These are phyloP conservation scores for Sylvia atricapilla DNA, from an alignment of 2,113 vertebrate genomes.

Conservation along the genomic window DNA sequence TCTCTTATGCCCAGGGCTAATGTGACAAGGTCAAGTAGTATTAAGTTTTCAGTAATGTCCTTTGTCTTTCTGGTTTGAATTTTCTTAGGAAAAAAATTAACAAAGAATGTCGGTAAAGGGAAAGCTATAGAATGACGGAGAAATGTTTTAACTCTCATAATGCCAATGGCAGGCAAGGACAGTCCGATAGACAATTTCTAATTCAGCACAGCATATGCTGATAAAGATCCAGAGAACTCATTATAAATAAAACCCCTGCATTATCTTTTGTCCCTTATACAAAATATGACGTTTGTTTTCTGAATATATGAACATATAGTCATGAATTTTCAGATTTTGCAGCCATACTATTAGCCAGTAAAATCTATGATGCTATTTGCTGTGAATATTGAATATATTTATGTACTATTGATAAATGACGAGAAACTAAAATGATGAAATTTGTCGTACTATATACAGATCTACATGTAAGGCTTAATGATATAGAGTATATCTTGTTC, in stretches of 20 bases:
- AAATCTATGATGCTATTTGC: not conserved
- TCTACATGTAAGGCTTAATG: not conserved
- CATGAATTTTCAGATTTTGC: not conserved
- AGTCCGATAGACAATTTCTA: not conserved
- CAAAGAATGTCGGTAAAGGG: constrained; percentile 69
- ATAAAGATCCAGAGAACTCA: not conserved
- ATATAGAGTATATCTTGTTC: not conserved
- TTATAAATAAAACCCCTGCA: not conserved
- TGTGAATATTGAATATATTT: not conserved
- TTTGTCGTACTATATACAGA: not conserved
- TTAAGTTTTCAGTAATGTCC: constrained; percentile 81
- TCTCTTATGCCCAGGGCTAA: constrained; percentile 80
- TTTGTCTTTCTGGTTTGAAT: constrained; percentile 86
- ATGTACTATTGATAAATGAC: not conserved
- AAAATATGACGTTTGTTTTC: not conserved
- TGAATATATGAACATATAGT: not conserved
- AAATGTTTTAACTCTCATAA: constrained; percentile 48
- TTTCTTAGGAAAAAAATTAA: constrained; percentile 76
- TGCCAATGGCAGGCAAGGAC: constrained; percentile 34
- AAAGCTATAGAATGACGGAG: constrained; percentile 60
- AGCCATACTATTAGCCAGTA: not conserved
- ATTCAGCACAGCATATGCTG: not conserved
- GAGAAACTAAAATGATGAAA: not conserved
- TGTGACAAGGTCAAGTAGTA: constrained; percentile 83
- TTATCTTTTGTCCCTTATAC: not conserved